A percentile compares a stretch with the other conserved stretches of the same genome.
Evolutionary conservation across 2,113 vertebrate genomes (phyloP).

Genomic region (Anthoscopus minutus): DNA sequence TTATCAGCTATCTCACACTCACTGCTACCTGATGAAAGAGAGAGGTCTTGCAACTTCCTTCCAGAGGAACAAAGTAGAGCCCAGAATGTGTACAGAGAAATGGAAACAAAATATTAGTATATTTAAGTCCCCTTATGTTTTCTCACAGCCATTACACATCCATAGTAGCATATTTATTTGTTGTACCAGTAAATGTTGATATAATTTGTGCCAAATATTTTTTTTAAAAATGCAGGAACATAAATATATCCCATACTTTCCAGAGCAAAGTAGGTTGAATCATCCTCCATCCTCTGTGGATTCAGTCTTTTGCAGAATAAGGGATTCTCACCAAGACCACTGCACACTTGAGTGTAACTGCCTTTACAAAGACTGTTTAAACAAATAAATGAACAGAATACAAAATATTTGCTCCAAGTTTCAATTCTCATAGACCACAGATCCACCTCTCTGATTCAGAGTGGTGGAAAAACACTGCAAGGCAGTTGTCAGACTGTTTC

Average conservation of each 20-base stretch:
- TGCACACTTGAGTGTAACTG: background rate
- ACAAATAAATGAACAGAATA: background rate
- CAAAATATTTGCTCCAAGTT: background rate
- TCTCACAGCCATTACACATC: background rate
- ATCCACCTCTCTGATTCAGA: background rate
- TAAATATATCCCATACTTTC: background rate
- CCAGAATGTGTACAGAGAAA: background rate
- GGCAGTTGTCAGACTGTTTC: background rate
- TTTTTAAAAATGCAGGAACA: background rate
- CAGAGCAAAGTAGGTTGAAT: background rate
- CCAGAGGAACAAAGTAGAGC: background rate
- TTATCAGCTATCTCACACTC: background rate
- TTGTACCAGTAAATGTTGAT: background rate
- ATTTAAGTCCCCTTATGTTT: background rate
- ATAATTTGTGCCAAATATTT: background rate
- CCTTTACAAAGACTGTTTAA: background rate
- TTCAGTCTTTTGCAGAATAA: background rate
- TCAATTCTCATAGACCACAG: background rate
- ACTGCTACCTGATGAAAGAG: background rate
- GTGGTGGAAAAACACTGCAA: background rate
- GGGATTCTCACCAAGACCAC: background rate
- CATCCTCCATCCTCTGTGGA: background rate
- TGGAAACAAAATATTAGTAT: background rate
- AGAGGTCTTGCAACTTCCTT: background rate
- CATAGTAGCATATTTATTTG: background rate